Conservation (phyloP, 2,888 invertebrate genomes). For the Abscondita cerata region DNA sequence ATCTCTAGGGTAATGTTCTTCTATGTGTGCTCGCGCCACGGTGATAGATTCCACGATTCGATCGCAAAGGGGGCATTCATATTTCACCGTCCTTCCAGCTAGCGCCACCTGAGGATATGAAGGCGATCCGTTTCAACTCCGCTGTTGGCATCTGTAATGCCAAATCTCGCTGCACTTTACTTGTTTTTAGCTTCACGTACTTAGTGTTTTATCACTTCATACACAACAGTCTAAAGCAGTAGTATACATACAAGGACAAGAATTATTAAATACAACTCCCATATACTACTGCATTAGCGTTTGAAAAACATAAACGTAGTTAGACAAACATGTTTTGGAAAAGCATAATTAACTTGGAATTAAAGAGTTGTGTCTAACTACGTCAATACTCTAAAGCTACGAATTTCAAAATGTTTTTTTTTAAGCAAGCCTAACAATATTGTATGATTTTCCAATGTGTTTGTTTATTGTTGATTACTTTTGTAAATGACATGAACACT, state of each 20-base stretch:
- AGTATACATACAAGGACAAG: too few relatives aligned
- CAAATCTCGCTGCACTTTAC: slow-evolving; percentile 57
- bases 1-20: slow-evolving; percentile 84
- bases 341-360: too few relatives aligned
- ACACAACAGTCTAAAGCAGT: slow-evolving; percentile 6
- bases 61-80: slow-evolving; percentile 77
- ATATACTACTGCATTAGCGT: slow-evolving; percentile 4
- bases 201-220: slow-evolving; percentile 18
- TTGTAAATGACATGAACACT: not conserved
- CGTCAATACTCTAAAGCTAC: too few relatives aligned
- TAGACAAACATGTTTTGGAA: not conserved
- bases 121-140: slow-evolving; percentile 37
- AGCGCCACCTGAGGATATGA: slow-evolving; percentile 49
- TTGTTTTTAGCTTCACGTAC: slow-evolving; percentile 50
- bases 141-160: slow-evolving; percentile 68
- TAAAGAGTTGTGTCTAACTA: too few relatives aligned
- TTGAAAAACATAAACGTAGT: not conserved
- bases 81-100: slow-evolving; percentile 56
- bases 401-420: too few relatives aligned
- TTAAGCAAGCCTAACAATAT: too few relatives aligned
- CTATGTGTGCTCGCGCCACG: slow-evolving; percentile 76
- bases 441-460: too few relatives aligned
- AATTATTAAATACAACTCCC: too few relatives aligned
- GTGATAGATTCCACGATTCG: slow-evolving; percentile 70
- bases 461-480: not conserved